phyloP scores from a whole-genome alignment of 2,797 vertebrate genomes.

The Heteromormyrus szaboi region DNA sequence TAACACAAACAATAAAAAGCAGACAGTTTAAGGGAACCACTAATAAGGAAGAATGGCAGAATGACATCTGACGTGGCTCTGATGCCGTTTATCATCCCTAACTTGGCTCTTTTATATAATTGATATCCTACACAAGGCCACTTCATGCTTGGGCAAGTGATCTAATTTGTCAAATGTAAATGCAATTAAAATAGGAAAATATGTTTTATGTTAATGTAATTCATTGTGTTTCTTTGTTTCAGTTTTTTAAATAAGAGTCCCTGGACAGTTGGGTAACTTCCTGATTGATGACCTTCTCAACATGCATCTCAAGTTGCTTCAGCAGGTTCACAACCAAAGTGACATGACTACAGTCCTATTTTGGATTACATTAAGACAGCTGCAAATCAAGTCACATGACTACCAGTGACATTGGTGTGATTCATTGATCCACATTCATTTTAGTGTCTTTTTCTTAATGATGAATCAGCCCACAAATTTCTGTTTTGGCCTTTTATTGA shows the following conservation, averaged over 20 bases:
- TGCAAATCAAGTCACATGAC: not conserved
- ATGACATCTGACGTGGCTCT: conserved; percentile 50
- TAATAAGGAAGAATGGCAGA: conserved; percentile 73
- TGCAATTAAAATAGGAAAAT: conserved; percentile 61
- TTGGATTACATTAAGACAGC: not conserved
- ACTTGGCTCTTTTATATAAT: conserved; percentile 63
- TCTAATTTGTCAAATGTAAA: conserved; percentile 69
- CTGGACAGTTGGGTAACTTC: conserved; percentile 52
- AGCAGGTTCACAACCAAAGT: not conserved
- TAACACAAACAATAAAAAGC: conserved; percentile 62
- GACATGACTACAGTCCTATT: not conserved
- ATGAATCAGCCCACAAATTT: not conserved
- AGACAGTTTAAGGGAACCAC: conserved; percentile 54
- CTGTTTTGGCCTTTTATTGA: not conserved
- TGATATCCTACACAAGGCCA: conserved; percentile 66
- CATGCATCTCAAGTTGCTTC: not conserved
- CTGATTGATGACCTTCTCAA: conserved; percentile 53
- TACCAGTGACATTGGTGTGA: not conserved
- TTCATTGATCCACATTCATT: not conserved
- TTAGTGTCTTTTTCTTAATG: not conserved
- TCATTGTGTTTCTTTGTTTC: conserved; percentile 53
- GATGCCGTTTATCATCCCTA: conserved; percentile 68
- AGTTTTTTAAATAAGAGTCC: conserved; percentile 33
- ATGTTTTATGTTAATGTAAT: conserved; percentile 63
- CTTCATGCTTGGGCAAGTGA: conserved; percentile 66